Base-by-base conservation (phyloP, 2,113 vertebrate species). In the Piliocolobus tephrosceles region DNA sequence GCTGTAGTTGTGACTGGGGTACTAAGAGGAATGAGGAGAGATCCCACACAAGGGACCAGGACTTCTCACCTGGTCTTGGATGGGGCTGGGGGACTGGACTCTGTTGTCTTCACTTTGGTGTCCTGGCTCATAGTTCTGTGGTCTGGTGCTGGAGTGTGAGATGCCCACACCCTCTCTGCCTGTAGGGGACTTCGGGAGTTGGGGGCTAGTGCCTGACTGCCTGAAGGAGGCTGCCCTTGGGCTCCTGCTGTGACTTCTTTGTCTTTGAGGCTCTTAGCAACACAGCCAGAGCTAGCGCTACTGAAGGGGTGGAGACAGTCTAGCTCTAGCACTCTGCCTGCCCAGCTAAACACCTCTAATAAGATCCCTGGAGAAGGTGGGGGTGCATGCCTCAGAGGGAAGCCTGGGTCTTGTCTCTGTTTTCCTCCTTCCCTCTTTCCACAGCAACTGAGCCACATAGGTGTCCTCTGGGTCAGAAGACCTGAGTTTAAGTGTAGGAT, bases 341-440 rank as follows among this genome's bases (percentile, higher is more conserved):
- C 72, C 35, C 30, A 91, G 70, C 88, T 98, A 98, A 98, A 92
- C 96, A 97, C 80, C 92, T 78, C 88, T 98, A 97, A 98, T 98
- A 91, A 97, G 94, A 82, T 96, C 97, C 83, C 95, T 94, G 84
- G 97, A 93, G 98, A 85, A 57, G 84, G 47, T 43, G 82, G 55
- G 25, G 38, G 61, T 58, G 47, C 70, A 83, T 52, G 66, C 73
- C 25, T 92, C 50, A 55, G 57, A 94, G 70, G 32, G 52, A 88
- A 95, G 47, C 8, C 66, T 96, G 16, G 8, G 3, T 25, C n/a
- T 91, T 85, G 9, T 80, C 78, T 61, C 73, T 75, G 38, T 18
- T n/a, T 78, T 66, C 79, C n/a, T 64, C 75, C 20, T n/a, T 4
- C 14, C 73, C 22, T 9, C 1, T 38, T 32, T 61, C n/a, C 20